phyloP scores from a whole-genome alignment of 2,113 vertebrate genomes.

The Vulpes lagopus region DNA sequence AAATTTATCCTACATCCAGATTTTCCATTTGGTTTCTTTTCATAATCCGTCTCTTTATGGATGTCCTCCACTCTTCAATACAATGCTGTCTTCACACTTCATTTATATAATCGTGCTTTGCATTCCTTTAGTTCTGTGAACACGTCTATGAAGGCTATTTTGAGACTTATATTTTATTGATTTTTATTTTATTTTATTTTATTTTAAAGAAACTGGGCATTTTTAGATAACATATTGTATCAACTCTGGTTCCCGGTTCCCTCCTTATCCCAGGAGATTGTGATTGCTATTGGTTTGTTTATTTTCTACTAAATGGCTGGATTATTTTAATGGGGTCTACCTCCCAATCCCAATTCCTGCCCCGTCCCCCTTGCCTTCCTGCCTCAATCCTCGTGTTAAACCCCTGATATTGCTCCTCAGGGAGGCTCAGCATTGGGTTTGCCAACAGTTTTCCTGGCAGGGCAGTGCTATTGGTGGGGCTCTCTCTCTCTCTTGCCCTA shows the following conservation, averaged over 20 bases:
- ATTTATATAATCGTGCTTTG: neutral
- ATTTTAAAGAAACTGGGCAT: neutral
- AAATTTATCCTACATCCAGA: neutral
- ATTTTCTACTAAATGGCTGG: neutral
- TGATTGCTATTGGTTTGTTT: neutral
- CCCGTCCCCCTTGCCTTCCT: neutral
- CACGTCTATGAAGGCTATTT: neutral
- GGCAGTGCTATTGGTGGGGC: neutral
- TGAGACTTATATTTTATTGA: neutral
- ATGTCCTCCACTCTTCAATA: neutral
- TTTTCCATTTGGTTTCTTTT: neutral
- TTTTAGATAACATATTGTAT: neutral
- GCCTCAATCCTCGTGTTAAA: neutral
- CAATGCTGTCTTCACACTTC: neutral
- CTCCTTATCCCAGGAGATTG: neutral
- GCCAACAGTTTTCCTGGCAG: too few species aligned
- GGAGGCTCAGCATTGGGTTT: too few species aligned
- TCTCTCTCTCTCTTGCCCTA: neutral
- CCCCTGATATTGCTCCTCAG: neutral
- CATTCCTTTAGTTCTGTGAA: neutral
- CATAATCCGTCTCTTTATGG: neutral
- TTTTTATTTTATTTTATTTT: neutral
- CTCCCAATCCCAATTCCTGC: rapidly evolving
- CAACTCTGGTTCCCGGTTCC: neutral
- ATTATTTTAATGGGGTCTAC: neutral